A percentile compares a stretch with the other conserved stretches of the same genome.
These are phyloP conservation scores for Eubucco bourcierii DNA, from an alignment of 2,113 vertebrate genomes.

Conservation along the genomic window DNA sequence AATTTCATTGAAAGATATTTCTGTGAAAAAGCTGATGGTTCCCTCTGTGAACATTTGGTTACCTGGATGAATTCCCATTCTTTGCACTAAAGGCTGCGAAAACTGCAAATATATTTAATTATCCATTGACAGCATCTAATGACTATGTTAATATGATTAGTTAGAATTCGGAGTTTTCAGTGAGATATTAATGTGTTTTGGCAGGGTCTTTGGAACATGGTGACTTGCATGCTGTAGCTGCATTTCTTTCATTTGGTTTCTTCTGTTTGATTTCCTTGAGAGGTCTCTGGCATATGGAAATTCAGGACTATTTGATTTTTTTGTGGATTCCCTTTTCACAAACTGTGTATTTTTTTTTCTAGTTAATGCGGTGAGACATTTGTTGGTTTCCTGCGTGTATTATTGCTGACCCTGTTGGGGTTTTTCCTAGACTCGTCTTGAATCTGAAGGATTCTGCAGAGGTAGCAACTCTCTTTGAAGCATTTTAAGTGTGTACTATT, in stretches of 20 bases:
- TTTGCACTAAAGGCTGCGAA: conserved; percentile 1
- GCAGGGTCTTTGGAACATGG: not conserved
- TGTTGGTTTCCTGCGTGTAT: not conserved
- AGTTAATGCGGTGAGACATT: not conserved
- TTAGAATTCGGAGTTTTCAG: not conserved
- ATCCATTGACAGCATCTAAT: conserved; percentile 31
- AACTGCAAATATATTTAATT: conserved; percentile 35
- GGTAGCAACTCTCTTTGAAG: conserved; percentile 23
- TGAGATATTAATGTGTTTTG: conserved; percentile 3
- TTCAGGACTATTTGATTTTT: not conserved
- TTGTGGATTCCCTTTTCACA: not conserved
- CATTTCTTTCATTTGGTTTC: not conserved
- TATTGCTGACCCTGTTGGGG: not conserved
- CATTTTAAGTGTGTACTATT: not conserved
- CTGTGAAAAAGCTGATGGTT: not conserved
- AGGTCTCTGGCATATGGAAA: not conserved
- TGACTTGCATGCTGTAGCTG: not conserved
- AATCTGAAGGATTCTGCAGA: conserved; percentile 34
- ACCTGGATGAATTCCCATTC: conserved; percentile 34
- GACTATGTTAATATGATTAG: conserved; percentile 28
- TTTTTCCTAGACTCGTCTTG: conserved; percentile 25
- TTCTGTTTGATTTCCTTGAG: not conserved
- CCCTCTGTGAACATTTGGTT: not conserved
- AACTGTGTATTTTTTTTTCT: not conserved
- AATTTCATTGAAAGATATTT: not conserved